phyloP scores from a whole-genome alignment of 2,797 vertebrate genomes.

The Sylvilagus floridanus region DNA sequence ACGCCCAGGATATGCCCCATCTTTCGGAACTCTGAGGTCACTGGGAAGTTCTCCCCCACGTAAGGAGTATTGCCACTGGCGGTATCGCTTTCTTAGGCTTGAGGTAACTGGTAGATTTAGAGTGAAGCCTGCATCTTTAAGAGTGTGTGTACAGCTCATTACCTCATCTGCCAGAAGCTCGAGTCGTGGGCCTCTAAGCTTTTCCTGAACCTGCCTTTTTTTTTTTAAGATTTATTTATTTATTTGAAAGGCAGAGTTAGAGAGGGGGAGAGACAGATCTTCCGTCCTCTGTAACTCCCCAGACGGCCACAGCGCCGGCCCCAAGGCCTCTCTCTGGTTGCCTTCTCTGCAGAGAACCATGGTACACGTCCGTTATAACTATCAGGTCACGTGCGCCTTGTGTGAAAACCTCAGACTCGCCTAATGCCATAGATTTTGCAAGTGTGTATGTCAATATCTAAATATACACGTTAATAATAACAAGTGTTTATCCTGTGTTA shows the following conservation, averaged over 20 bases:
- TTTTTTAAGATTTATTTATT: neutral
- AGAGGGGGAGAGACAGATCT: no score
- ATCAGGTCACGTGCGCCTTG: conserved; percentile 7
- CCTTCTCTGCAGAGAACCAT: neutral
- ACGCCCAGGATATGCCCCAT: neutral
- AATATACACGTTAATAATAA: no score
- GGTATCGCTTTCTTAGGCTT: neutral
- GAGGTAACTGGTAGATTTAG: neutral
- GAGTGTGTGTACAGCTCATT: neutral
- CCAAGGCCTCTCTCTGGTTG: neutral
- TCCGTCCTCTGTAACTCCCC: no score
- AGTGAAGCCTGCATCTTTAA: neutral
- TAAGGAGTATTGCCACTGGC: neutral
- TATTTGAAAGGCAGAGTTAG: no score
- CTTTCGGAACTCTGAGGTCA: neutral
- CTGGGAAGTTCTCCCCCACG: neutral
- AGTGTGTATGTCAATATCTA: neutral
- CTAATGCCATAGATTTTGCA: neutral
- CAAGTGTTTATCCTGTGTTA: neutral
- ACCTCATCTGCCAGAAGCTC: neutral
- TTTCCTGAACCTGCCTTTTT: neutral
- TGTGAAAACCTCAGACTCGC: conserved; percentile 24
- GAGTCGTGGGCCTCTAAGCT: neutral
- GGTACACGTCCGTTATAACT: neutral
- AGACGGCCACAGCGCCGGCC: neutral